Evolutionary conservation across 2,797 vertebrate genomes (phyloP), one percentile per base, ranked within the genome.

Genomic region (Sebastes itinus): DNA sequence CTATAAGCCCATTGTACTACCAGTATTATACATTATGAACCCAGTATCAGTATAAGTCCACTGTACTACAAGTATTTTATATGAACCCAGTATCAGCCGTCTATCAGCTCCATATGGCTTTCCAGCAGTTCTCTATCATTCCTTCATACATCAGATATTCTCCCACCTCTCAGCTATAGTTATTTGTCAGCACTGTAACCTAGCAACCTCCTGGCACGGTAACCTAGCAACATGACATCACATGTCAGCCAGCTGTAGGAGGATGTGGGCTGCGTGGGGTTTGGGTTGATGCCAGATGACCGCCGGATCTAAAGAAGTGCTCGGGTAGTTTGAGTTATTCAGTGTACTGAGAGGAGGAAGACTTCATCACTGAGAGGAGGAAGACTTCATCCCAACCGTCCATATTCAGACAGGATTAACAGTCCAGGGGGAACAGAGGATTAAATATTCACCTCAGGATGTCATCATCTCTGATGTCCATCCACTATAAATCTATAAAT

Each of bases 211-310:
- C 54, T 7, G 2, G 66, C 22, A 54, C 0, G 5, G 88, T 92
- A 82, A 80, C 90, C 77, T 85, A 88, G 89, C 91, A 91, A 89
- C 88, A 54, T 23, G 60, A 32, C 74, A 49, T 54, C 74, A 68
- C 54, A 42, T 25, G 75, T 77, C 61, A n/a, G 73, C 38, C 65
- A 18, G 79, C 80, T 66, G 78, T 80, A 59, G 77, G 82, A 23
- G 9, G 72, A 22, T 56, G 77, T 71, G 78, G 74, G 80, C 18
- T 6, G 72, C 12, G 55, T 64, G 60, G 80, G 63, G 52, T 75
- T 81, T 73, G 64, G 64, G 42, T 56, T 72, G 33, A 54, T 75
- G 65, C 72, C 78, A 78, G 67, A 62, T 80, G 78, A 32, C 14
- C 16, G 55, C 12, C 23, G 23, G 23, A 59, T 59, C 27, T 59